Evolutionary conservation across 2,797 vertebrate genomes (phyloP).

Genomic region (Rhynchonycteris naso): DNA sequence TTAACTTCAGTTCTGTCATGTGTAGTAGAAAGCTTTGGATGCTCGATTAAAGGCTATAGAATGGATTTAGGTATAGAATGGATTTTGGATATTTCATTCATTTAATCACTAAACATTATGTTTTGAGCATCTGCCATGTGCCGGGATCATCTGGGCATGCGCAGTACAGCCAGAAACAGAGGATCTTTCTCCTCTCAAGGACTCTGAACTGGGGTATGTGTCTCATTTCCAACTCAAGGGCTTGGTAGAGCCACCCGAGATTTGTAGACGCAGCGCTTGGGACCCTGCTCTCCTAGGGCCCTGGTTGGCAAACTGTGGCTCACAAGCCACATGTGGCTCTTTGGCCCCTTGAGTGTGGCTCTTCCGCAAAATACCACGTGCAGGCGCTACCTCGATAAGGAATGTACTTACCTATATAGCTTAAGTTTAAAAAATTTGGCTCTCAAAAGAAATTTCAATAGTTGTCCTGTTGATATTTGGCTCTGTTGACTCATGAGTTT

Average conservation of each 20-base stretch:
- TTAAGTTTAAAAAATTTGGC: too few species aligned
- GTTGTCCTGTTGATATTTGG: too few species aligned
- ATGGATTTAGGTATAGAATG: too few species aligned
- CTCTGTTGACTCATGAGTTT: too few species aligned
- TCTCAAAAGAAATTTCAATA: too few species aligned
- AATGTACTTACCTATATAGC: too few species aligned
- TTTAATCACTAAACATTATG: neutral
- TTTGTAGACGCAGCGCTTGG: neutral
- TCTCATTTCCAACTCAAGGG: neutral
- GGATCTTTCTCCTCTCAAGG: neutral
- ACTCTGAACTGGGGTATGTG: neutral
- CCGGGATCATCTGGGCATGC: neutral
- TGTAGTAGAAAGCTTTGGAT: neutral
- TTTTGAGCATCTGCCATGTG: neutral
- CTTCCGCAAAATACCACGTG: too few species aligned
- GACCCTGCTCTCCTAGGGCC: neutral
- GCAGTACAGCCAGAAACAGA: neutral
- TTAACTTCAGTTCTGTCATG: rapidly evolving
- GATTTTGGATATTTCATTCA: neutral
- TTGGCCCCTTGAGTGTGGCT: too few species aligned
- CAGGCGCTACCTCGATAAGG: too few species aligned
- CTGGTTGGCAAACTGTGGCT: too few species aligned
- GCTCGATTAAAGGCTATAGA: neutral
- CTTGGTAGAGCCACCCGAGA: neutral
- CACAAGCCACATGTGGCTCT: too few species aligned